Base-by-base conservation (phyloP, 2,113 vertebrate genomes). In the Phaetusa simplex region DNA sequence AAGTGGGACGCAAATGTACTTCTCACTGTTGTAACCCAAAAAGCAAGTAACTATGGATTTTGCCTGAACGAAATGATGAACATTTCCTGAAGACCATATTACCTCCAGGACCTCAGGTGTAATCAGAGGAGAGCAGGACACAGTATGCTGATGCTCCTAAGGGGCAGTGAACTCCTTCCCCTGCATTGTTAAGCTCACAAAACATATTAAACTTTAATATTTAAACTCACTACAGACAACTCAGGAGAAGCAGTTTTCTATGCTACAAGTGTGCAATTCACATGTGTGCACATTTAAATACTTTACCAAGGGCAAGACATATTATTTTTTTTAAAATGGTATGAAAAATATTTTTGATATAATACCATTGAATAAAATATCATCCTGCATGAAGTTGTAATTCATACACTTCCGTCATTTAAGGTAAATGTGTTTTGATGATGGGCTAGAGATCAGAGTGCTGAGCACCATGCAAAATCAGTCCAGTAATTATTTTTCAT, bases 281-380 rank as follows among this genome's bases (percentile, higher is more conserved):
- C 0, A 1, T 14, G 8, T 21, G 23, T 2, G 1, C 8, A 43
- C 5, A 43, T n/a, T 21, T 21, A 77, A 50, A 9, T 45, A 36
- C 53, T 74, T 70, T 50, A 74, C 34, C 1, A 1, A 55, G 23
- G 23, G 30, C 20, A 65, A 89, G 22, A 47, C 2, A 3, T 7
- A 49, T 40, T 59, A 2, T 56, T 76, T 76, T 64, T 62, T n/a
- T 0, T 2, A 21, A 70, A 59, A 12, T 1, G 0, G 10, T 30
- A 43, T 32, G 2, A 59, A 76, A 58, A 73, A 23, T 62, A 8
- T 5, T 36, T 83, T 83, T 88, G 2, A 2, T 86, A 34, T 19
- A 47, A 42, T 64, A 34, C 9, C 32, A 50, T 10, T 80, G 14
- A 71, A 42, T 59, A 67, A 93, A 83, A 83, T 62, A 13, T n/a